These are phyloP conservation scores for Arbacia lixula DNA, from an alignment of 53 echinoderm and acorn worm species.

Conservation along the genomic window DNA sequence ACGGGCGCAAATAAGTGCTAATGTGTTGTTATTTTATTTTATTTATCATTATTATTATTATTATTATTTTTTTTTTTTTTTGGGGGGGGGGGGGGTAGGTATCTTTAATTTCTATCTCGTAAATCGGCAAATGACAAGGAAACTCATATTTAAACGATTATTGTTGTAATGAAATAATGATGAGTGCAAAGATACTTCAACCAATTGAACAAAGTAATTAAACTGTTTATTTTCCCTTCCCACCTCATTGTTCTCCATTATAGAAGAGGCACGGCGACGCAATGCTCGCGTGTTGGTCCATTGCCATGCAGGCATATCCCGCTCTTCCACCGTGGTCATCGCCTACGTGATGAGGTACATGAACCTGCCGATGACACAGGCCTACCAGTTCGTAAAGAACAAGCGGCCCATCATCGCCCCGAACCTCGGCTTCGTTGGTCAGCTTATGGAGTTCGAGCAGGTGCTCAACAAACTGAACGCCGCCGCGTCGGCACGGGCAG, in stretches of 20 bases:
- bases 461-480: conserved; percentile 51
- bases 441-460: conserved; percentile 85
- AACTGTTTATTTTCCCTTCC: too few species aligned
- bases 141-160: too few species aligned
- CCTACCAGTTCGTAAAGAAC: conserved; percentile 86
- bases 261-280: conserved; percentile 84
- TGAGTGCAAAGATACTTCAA: too few species aligned
- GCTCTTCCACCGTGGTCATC: conserved; percentile 92
- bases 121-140: too few species aligned
- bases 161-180: too few species aligned
- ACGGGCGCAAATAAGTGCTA: too few species aligned
- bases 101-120: too few species aligned
- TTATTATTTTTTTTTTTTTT: too few species aligned
- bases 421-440: conserved; percentile 93
- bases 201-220: too few species aligned
- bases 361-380: conserved; percentile 75
- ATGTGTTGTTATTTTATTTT: neutral
- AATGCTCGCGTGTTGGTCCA: conserved; percentile 82
- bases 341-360: conserved; percentile 95
- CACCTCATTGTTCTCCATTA: too few species aligned
- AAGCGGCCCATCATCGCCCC: conserved; percentile 93
- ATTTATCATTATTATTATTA: too few species aligned
- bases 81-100: too few species aligned
- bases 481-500: conserved; percentile 16
- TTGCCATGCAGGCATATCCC: conserved; percentile 94